Evolutionary conservation across 1,140 invertebrate genomes (phyloP), one percentile per base, ranked within the genome.

Genomic region (Nasonia giraulti): DNA sequence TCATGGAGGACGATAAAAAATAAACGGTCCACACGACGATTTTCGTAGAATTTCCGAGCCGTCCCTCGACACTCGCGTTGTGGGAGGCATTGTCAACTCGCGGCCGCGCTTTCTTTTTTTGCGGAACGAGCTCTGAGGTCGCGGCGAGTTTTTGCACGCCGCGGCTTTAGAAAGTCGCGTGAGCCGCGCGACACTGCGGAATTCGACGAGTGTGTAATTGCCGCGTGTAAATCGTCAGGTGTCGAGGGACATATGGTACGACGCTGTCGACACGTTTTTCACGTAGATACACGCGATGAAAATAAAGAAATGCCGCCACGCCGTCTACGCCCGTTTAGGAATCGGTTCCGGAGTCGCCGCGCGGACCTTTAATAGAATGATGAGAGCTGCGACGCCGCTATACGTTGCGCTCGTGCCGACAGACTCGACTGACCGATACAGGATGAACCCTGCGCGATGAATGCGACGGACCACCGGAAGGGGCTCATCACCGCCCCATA

Each of bases 401-500:
- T 82, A 82, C 85, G 83, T 80, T 75, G 20, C 47, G 40, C 55
- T 74, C 77, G 14, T 62, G 7, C 5, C 80, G 87, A 86, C 82
- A 83, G 87, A 88, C 86, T 88, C 86, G 86, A 87, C 79, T 86
- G 86, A 40, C 27, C 31, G 37, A 33, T 33, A 74, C 73, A 74
- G 73, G 73, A 74, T 74, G 73, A 74, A 40, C 69, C 69, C 14
- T 37, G 37, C 44, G 20, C 69, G 69, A 33, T 71, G 69, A 62
- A 62, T 62, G 20, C 20, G 55, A 62, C 23, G 88, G 88, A 90
- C 88, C 88, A 89, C 88, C 89, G 90, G 90, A 91, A 91, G 89
- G 82, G 89, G 87, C 89, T 90, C 90, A 91, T 91, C 90, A 91
- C 89, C 89, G 90, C 88, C 89, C 89, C 90, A 87, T 86, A 88